Evolutionary conservation across 2,797 vertebrate genomes (phyloP).

Genomic region (Morus bassanus): DNA sequence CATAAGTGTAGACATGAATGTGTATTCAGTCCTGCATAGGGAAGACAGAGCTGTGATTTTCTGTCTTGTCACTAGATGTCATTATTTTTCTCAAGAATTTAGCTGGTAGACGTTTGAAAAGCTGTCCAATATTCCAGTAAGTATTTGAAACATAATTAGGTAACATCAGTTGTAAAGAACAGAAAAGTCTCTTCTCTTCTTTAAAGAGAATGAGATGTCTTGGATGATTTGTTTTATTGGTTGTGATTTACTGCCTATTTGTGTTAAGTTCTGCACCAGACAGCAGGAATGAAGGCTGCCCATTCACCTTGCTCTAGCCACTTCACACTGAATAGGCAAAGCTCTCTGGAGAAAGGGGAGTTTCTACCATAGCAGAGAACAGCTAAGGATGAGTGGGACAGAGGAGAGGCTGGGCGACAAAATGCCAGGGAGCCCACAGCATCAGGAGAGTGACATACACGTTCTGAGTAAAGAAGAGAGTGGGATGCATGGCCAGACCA

Average conservation of each 20-base stretch:
- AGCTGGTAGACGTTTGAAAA: background rate
- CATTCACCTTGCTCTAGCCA: background rate
- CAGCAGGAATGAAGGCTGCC: background rate
- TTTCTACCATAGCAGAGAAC: background rate
- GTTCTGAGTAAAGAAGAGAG: background rate
- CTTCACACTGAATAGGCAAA: background rate
- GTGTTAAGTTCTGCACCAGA: background rate
- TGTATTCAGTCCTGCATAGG: background rate
- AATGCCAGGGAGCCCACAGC: background rate
- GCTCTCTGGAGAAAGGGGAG: background rate
- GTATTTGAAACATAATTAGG: background rate
- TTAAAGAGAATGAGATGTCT: background rate
- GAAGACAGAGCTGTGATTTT: slow-evolving; percentile 47
- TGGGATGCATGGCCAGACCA: fast-evolving
- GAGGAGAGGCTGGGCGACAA: background rate
- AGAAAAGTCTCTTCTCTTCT: background rate
- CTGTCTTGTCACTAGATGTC: slow-evolving; percentile 75
- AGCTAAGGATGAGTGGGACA: background rate
- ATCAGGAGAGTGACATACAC: background rate
- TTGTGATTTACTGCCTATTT: background rate
- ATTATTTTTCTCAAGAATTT: slow-evolving; percentile 23
- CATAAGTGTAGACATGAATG: background rate
- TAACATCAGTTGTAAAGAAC: background rate
- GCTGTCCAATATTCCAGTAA: background rate
- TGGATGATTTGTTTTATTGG: background rate